A percentile compares a stretch with the other conserved stretches of the same genome.
Evolutionary conservation across 2,113 vertebrate genomes (phyloP).

Genomic region (Cnemophilus loriae): DNA sequence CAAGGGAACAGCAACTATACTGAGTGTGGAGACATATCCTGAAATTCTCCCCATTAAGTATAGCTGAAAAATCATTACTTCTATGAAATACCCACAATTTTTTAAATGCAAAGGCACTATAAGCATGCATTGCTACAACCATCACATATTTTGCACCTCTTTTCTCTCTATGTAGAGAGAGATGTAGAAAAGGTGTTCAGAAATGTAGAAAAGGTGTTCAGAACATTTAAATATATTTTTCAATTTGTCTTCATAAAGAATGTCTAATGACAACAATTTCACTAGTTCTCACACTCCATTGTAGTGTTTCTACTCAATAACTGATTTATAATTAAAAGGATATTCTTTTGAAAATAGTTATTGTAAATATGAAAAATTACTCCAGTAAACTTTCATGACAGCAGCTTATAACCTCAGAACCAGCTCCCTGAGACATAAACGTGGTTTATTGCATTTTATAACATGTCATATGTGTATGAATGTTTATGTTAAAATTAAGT

Average conservation of each 20-base stretch:
- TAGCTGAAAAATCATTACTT: background rate
- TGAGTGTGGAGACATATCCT: rapidly evolving
- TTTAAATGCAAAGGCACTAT: background rate
- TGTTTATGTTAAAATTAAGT: background rate
- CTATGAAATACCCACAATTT: background rate
- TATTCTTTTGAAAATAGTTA: background rate
- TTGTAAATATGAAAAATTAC: background rate
- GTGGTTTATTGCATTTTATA: background rate
- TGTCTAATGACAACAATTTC: background rate
- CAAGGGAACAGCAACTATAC: background rate
- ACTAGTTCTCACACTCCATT: background rate
- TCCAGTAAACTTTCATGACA: background rate
- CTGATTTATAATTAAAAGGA: background rate
- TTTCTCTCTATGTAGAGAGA: background rate
- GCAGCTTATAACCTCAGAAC: background rate
- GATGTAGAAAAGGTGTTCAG: background rate
- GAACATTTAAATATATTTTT: background rate
- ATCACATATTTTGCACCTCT: background rate
- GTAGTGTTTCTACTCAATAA: background rate
- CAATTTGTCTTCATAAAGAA: background rate
- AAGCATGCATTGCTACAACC: background rate
- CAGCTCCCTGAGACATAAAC: background rate
- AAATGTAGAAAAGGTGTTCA: background rate
- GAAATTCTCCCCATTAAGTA: background rate
- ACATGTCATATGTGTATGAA: background rate